Evolutionary conservation across 2,888 invertebrate genomes (phyloP).

Genomic region (Chalcosyrphus nemorum): DNA sequence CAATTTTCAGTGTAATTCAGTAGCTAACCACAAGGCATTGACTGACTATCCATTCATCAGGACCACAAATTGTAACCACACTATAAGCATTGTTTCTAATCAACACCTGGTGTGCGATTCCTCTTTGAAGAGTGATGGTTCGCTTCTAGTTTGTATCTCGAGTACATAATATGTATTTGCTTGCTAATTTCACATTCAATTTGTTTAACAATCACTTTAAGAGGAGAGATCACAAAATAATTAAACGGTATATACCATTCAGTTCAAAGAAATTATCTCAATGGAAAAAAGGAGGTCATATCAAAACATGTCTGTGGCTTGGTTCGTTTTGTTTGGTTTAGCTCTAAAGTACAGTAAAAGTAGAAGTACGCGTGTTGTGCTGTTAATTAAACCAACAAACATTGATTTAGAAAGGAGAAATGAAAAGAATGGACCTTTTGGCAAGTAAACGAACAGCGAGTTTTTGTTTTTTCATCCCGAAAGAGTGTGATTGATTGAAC

Average conservation of each 20-base stretch:
- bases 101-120: slow-evolving; percentile 27
- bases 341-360: background rate
- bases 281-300: slow-evolving; percentile 55
- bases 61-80: slow-evolving; percentile 26
- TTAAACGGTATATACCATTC: slow-evolving; percentile 39
- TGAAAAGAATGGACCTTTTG: background rate
- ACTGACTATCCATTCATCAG: background rate
- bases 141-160: background rate
- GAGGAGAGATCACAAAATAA: slow-evolving; percentile 54
- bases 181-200: slow-evolving; percentile 14
- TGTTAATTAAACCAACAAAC: slow-evolving; percentile 21
- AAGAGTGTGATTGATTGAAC: background rate
- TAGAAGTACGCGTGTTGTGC: background rate
- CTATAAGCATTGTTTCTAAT: slow-evolving; percentile 23
- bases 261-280: slow-evolving; percentile 56
- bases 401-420: background rate
- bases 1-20: slow-evolving; percentile 47
- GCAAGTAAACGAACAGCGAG: background rate
- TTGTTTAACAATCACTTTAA: slow-evolving; percentile 51
- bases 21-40: slow-evolving; percentile 52
- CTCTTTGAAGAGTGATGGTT: slow-evolving; percentile 22
- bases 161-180: background rate
- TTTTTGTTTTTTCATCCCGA: background rate
- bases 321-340: slow-evolving; percentile 5
- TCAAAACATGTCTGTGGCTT: slow-evolving; percentile 42